phyloP scores from a whole-genome alignment of 2,113 vertebrate genomes.

The Pipa parva region DNA sequence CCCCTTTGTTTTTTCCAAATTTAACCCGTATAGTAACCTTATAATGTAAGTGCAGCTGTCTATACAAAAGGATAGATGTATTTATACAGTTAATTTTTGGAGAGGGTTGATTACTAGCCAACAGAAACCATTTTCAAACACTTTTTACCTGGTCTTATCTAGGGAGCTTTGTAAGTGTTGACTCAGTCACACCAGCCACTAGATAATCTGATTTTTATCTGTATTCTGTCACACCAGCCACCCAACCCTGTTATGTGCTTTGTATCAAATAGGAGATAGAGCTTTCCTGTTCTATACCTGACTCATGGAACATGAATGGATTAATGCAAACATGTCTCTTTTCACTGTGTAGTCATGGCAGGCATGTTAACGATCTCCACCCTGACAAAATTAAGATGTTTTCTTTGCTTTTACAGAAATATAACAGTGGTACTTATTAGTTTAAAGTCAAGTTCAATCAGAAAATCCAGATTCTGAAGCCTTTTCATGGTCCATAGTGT shows the following conservation, averaged over 20 bases:
- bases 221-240: slow-evolving; percentile 25
- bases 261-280: slow-evolving; percentile 3
- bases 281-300: slow-evolving; percentile 16
- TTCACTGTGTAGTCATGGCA: background rate
- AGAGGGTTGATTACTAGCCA: background rate
- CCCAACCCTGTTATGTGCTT: slow-evolving; percentile 28
- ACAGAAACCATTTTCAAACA: slow-evolving; percentile 16
- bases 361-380: background rate
- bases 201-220: slow-evolving; percentile 32
- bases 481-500: background rate
- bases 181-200: slow-evolving; percentile 21
- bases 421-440: background rate
- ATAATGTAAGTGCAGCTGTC: no score
- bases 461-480: background rate
- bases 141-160: slow-evolving; percentile 25
- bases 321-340: background rate
- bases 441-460: background rate
- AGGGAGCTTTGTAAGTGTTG: slow-evolving; percentile 11
- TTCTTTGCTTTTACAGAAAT: background rate
- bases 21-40: no score
- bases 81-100: no score
- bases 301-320: slow-evolving; percentile 22
- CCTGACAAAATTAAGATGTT: background rate
- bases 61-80: no score
- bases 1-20: no score